Conservation (phyloP, 1,140 invertebrate species). For the Dendrolimus punctatus region DNA sequence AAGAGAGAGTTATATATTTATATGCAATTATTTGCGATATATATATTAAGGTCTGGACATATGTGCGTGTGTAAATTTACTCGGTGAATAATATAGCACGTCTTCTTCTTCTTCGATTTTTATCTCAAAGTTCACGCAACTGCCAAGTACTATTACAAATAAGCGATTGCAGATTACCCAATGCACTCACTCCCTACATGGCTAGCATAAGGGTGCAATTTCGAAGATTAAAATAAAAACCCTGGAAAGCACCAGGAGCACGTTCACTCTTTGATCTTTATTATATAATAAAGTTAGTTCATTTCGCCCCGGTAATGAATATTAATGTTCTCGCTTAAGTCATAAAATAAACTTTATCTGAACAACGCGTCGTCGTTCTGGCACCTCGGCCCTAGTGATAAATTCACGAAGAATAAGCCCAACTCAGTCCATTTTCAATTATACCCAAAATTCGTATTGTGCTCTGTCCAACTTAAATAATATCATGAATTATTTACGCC, state of each 20-base stretch:
- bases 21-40: no score
- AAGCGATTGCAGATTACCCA: no score
- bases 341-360: constrained; percentile 68
- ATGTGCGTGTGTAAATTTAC: no score
- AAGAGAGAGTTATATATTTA: no score
- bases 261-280: constrained; percentile 51
- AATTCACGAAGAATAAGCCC: constrained; percentile 55
- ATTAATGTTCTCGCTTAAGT: constrained; percentile 65
- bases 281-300: constrained; percentile 65
- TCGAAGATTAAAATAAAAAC: constrained; percentile 15
- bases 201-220: constrained; percentile 2
- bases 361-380: constrained; percentile 44
- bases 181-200: background rate
- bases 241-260: constrained; percentile 16
- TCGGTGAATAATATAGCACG: no score
- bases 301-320: constrained; percentile 62
- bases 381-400: constrained; percentile 40
- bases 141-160: no score
- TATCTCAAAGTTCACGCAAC: no score
- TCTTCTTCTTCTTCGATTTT: no score
- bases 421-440: constrained; percentile 57
- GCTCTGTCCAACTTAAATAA: constrained; percentile 34
- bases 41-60: no score
- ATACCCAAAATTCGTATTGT: constrained; percentile 38
- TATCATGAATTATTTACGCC: constrained; percentile 31